These are phyloP conservation scores for Scomberomorus guttatus DNA, from an alignment of 2,797 vertebrate species.

Conservation along the genomic window DNA sequence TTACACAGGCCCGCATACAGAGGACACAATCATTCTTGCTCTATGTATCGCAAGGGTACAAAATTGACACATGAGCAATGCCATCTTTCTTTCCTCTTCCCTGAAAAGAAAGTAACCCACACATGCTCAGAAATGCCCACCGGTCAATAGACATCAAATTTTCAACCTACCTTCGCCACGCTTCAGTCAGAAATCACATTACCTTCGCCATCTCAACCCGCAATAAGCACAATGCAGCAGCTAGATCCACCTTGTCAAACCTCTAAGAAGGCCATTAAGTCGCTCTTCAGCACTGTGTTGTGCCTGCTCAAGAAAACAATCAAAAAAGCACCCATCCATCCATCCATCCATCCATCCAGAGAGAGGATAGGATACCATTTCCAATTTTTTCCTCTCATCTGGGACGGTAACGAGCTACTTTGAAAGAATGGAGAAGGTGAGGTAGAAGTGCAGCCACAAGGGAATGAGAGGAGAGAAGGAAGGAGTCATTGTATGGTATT, in stretches of 20 bases:
- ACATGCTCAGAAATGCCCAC: slow-evolving; percentile 50
- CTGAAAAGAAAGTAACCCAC: background rate
- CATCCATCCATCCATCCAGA: slow-evolving; percentile 39
- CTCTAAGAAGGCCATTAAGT: slow-evolving; percentile 56
- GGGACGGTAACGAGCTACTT: slow-evolving; percentile 64
- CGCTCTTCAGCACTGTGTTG: slow-evolving; percentile 27
- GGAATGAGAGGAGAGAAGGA: slow-evolving; percentile 22
- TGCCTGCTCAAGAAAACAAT: slow-evolving; percentile 61
- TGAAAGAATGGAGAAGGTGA: slow-evolving; percentile 45
- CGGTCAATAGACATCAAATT: slow-evolving; percentile 57
- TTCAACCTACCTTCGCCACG: slow-evolving; percentile 50
- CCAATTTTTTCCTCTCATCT: slow-evolving; percentile 60
- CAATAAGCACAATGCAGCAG: slow-evolving; percentile 60
- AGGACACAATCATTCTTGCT: slow-evolving; percentile 28
- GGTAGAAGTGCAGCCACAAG: slow-evolving; percentile 32
- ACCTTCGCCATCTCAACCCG: slow-evolving; percentile 46
- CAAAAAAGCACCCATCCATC: slow-evolving; percentile 48
- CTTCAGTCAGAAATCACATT: slow-evolving; percentile 72
- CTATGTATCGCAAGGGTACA: slow-evolving; percentile 19
- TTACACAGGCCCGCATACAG: slow-evolving; percentile 14
- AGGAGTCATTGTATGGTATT: slow-evolving; percentile 54
- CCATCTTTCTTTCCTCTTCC: slow-evolving; percentile 14
- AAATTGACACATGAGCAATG: slow-evolving; percentile 44
- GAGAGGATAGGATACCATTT: slow-evolving; percentile 35
- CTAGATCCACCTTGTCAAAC: slow-evolving; percentile 64